Evolutionary conservation across 2,113 vertebrate genomes (phyloP).

Genomic region (Lagopus leucura): DNA sequence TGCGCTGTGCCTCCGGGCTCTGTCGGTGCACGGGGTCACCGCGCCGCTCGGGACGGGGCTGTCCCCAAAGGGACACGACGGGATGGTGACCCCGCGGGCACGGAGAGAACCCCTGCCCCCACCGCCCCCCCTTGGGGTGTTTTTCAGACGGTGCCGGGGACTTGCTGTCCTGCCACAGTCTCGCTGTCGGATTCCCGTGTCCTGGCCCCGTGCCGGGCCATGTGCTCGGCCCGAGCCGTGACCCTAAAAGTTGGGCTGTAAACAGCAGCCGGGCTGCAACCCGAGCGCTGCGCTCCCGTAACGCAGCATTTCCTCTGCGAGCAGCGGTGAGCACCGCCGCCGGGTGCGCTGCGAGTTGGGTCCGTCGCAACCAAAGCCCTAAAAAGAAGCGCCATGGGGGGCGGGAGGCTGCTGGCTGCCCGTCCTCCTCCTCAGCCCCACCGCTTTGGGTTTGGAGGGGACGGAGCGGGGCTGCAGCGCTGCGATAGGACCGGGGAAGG

Average conservation of each 20-base stretch:
- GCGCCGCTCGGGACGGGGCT: fast-evolving
- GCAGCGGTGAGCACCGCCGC: background rate
- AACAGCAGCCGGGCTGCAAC: background rate
- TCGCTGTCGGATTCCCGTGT: no score
- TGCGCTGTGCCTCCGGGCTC: fast-evolving
- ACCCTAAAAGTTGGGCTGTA: background rate
- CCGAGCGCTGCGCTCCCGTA: fast-evolving
- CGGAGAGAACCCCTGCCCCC: background rate
- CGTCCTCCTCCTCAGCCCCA: fast-evolving
- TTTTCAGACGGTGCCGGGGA: fast-evolving
- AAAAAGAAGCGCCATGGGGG: background rate
- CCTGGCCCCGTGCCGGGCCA: background rate
- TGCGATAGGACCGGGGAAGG: background rate
- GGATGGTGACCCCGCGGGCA: background rate
- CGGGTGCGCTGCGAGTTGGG: background rate
- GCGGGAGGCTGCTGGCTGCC: fast-evolving
- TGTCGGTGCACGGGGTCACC: fast-evolving
- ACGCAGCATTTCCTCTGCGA: background rate
- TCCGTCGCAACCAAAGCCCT: background rate
- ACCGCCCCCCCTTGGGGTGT: background rate
- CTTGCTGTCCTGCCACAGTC: background rate
- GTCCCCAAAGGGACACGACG: fast-evolving
- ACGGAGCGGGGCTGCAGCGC: background rate
- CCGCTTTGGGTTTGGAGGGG: background rate
- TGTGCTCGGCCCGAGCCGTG: conserved; percentile 1